A percentile compares a stretch with the other conserved stretches of the same genome.
Conservation (phyloP, 2,797 vertebrate genomes). For the Columba guinea region DNA sequence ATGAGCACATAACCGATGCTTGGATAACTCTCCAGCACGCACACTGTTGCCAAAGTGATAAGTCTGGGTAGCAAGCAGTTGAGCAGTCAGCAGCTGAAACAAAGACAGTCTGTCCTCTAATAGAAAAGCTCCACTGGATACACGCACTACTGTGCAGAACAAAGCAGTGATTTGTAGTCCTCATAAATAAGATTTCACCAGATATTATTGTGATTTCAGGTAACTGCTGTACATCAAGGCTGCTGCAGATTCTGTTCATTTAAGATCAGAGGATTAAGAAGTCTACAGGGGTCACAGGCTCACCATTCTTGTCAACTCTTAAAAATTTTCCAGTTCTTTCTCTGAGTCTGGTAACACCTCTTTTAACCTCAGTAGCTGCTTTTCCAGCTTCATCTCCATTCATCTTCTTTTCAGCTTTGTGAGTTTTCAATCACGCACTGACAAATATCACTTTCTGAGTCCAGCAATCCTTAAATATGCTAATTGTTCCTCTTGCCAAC, state of each 20-base stretch:
- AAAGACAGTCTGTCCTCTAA: conserved; percentile 35
- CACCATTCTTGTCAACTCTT: neutral
- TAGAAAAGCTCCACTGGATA: neutral
- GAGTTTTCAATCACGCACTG: neutral
- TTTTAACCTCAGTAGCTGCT: neutral
- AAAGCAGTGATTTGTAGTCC: neutral
- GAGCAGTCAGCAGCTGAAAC: conserved; percentile 17
- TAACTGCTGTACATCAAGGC: neutral
- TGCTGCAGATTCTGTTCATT: neutral
- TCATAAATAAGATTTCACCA: neutral
- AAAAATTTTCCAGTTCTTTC: neutral
- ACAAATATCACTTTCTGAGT: neutral
- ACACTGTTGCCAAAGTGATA: conserved; percentile 10
- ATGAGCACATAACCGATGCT: neutral
- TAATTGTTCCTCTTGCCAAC: neutral
- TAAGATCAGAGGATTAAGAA: neutral
- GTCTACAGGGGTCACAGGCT: neutral
- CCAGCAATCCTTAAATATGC: neutral
- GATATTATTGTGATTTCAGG: neutral
- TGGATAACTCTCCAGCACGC: neutral
- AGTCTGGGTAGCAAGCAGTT: neutral
- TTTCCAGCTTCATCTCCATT: neutral
- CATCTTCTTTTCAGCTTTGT: neutral
- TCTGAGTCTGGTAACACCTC: neutral
- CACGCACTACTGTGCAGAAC: neutral